Base-by-base conservation (phyloP, 1,140 invertebrate genomes). In the Venturia canescens region DNA sequence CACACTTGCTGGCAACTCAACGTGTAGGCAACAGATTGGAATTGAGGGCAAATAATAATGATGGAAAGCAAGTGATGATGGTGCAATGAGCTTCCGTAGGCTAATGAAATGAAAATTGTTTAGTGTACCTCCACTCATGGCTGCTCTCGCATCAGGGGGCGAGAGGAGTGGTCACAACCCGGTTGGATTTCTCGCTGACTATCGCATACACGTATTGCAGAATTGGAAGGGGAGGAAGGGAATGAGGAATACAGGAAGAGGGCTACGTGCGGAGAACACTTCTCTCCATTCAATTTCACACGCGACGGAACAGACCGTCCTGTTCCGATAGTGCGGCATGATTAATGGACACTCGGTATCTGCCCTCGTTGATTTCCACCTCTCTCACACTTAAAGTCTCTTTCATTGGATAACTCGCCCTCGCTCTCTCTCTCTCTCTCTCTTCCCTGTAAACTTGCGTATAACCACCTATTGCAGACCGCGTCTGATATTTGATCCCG, bases 301-400 rank as follows among this genome's bases (percentile, higher is more conserved):
- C 44, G 60, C 77, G 80, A 86, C 69, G 75, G 78, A 85, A 84
- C 83, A 81, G 74, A 53, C 38, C 57, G 57, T 69, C 80, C 69
- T 79, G 50, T 78, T 31, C 80, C 81, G 82, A 83, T 83, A 83
- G 75, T 63, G 77, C 50, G 44, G 77, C 72, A 81, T 83, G 83
- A 87, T 87, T 85, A 86, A 85, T 83, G 80, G 71, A 84, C 83
- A 81, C 18, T 80, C 63, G 77, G 82, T 82, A 83, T 84, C 79
- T 76, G 26, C 31, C 57, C 31, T 78, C 66, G 72, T 76, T 67
- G 78, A 50, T 34, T 38, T 76, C 38, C 57, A 50, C 34, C 60
- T 67, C 67, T 53, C 77, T 80, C 74, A 26, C 31, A 69, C 44
- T 77, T 70, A 48, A 63, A 79, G 72, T 26, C 57, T 69, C 66